A percentile compares a stretch with the other conserved stretches of the same genome.
Conservation (phyloP, 2,888 invertebrate species). For the Cosmopolites sordidus region DNA sequence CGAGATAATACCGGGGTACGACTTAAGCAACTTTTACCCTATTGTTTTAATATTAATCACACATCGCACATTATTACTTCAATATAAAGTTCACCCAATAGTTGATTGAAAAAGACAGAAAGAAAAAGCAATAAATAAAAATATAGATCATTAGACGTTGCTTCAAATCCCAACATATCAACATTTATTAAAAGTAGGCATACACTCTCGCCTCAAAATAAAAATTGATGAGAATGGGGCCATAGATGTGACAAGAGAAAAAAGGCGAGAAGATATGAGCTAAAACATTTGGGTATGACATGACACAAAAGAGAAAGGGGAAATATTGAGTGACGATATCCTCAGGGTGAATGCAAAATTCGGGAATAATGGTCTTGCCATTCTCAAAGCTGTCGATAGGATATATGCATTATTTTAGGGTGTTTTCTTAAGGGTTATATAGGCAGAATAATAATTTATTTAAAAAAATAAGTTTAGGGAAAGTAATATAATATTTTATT, state of each 20-base stretch:
- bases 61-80: too few species aligned
- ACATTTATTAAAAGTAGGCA: too few species aligned
- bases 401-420: not conserved
- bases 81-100: too few species aligned
- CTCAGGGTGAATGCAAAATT: not conserved
- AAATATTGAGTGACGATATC: slow-evolving; percentile 1
- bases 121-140: too few species aligned
- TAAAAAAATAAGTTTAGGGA: not conserved
- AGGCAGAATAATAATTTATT: not conserved
- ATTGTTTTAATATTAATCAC: too few species aligned
- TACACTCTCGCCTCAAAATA: not conserved
- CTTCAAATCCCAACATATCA: too few species aligned
- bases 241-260: not conserved
- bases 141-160: too few species aligned
- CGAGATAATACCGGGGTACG: too few species aligned
- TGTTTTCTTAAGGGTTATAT: not conserved
- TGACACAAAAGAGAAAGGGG: slow-evolving; percentile 1
- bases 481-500: too few species aligned
- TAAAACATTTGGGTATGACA: not conserved
- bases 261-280: not conserved
- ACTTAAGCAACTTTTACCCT: too few species aligned
- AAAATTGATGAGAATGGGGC: not conserved
- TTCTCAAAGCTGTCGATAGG: not conserved
- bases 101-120: too few species aligned
- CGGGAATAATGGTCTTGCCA: not conserved